Base-by-base conservation (phyloP, 2,888 invertebrate species). In the Gymnocheta viridis region DNA sequence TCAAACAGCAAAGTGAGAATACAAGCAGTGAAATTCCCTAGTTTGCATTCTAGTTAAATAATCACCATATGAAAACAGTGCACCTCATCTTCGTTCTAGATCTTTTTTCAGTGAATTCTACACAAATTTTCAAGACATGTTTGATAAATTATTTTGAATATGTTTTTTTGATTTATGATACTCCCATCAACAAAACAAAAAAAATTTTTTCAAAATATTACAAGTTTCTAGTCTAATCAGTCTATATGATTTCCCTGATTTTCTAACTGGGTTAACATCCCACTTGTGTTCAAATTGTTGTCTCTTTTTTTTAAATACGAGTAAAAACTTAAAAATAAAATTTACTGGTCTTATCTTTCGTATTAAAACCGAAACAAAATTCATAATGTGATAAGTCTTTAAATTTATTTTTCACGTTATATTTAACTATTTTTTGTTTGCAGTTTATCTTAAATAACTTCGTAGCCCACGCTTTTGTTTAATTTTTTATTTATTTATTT, bases 201-300 rank as follows among this genome's bases (percentile, higher is more conserved):
- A 24, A 41, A 14, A 3, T 2, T 19, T 47, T 51, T 38, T 7
- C 2, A 2, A 22, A 17, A 19, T 58, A 14, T 14, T 7, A 9
- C 14, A 0, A 14, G 2, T 58, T 35, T n/a, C 1, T 58, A 12
- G 1, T 60, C 12, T 32, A 22, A 29, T 35, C n/a, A n/a, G 10
- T n/a, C 5, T 51, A 9, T n/a, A 29, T 44, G 12, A 32, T 44
- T 69, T 60, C 10, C 4, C 38, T 9, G 1, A 14, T 24, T 69
- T 38, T 60, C 10, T 6, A 77, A 56, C 47, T 77, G 38, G 77
- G 67, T 77, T 77, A 77, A 49, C 47, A 49, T 27, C 77, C 77
- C 77, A 77, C 77, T 77, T 35, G 24, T 54, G 5, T 24, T 12
- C 6, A 22, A 32, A 47, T 10, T 22, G 14, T 24, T 32, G 24